phyloP scores from a whole-genome alignment of 2,888 invertebrate genomes.

The Copidosoma aretas region DNA sequence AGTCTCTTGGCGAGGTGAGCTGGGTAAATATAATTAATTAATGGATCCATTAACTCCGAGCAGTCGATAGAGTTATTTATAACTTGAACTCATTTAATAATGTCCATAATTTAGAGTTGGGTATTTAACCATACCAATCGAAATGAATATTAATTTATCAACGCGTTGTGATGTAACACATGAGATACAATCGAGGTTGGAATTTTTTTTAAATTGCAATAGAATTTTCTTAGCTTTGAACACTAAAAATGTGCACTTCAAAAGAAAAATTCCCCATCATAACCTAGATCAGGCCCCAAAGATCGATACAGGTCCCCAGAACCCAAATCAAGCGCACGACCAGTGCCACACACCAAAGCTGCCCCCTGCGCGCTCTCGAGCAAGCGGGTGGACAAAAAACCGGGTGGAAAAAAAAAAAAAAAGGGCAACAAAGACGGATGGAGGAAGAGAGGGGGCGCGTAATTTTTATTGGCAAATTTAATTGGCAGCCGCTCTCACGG shows the following conservation, averaged over 20 bases:
- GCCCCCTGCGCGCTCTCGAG: not conserved
- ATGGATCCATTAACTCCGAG: constrained; percentile 14
- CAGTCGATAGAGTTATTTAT: constrained; percentile 10
- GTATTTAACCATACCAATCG: not conserved
- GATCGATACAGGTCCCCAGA: too few relatives aligned
- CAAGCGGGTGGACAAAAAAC: not conserved
- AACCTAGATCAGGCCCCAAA: too few relatives aligned
- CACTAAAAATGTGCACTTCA: not conserved
- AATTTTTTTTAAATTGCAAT: too few relatives aligned
- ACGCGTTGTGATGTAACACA: not conserved
- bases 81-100: constrained; percentile 9
- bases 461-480: constrained; percentile 46
- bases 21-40: constrained; percentile 18
- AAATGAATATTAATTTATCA: not conserved
- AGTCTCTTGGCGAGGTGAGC: not conserved
- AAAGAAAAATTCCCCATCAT: constrained; percentile 2
- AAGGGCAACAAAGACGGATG: too few relatives aligned
- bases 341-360: too few relatives aligned
- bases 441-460: constrained; percentile 26
- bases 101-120: not conserved
- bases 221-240: too few relatives aligned
- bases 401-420: not conserved
- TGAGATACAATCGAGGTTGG: too few relatives aligned
- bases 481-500: constrained; percentile 49
- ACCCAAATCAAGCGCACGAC: not conserved